Percentiles rank a stretch among this genome's conserved stretches.
These are phyloP conservation scores for Hipposideros larvatus DNA, from an alignment of 2,797 vertebrate species.

Conservation along the genomic window DNA sequence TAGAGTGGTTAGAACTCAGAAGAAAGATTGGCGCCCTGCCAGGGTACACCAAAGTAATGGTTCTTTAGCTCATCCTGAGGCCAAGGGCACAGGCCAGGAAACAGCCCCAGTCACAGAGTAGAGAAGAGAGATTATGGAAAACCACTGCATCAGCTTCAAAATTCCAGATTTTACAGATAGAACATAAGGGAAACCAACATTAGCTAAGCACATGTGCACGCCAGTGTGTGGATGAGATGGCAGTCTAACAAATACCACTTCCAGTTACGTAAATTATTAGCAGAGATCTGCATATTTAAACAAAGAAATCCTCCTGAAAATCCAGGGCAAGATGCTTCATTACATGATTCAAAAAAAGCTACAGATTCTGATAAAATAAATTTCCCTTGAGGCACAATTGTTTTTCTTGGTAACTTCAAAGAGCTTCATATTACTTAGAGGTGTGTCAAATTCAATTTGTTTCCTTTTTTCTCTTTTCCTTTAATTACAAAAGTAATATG, in stretches of 20 bases:
- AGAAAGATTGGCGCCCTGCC: neutral
- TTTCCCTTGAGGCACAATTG: constrained; percentile 63
- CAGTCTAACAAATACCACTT: neutral
- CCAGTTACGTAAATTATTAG: neutral
- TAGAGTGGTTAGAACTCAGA: neutral
- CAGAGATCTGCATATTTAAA: constrained; percentile 50
- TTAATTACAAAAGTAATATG: constrained; percentile 69
- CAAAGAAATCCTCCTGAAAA: constrained; percentile 53
- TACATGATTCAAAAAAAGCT: neutral
- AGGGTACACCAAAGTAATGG: neutral
- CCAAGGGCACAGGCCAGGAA: neutral
- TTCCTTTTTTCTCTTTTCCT: neutral
- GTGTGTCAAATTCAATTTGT: constrained; percentile 64
- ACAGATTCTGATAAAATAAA: constrained; percentile 65
- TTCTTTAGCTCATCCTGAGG: neutral
- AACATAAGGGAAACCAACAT: neutral
- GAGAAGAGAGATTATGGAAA: neutral
- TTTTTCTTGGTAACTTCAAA: constrained; percentile 56
- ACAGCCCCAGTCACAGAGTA: neutral
- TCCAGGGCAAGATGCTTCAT: constrained; percentile 19
- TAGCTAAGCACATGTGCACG: too few species aligned
- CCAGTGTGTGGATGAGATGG: neutral
- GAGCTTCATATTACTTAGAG: neutral
- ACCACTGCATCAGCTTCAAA: neutral
- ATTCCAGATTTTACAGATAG: neutral